Evolutionary conservation across 2,888 invertebrate genomes (phyloP), one percentile per base, ranked within the genome.

Genomic region (Gryllus longicercus): DNA sequence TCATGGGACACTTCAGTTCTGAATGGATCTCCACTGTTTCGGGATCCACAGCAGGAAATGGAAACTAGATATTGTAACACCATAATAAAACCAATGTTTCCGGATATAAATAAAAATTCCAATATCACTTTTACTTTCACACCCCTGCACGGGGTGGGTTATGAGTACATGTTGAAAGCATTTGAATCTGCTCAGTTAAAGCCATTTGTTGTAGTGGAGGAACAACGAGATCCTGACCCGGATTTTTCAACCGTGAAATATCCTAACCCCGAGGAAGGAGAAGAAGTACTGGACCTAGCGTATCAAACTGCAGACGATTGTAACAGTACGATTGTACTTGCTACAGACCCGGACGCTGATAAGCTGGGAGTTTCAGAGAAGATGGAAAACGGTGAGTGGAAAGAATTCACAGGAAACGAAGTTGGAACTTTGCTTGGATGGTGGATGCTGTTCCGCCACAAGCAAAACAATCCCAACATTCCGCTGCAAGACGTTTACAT

Each of bases 271-370:
- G 99, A 99, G 86, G 99, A 99, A 88, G 96, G 96, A 0, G 91
- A 92, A 85, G 92, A 93, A 83, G 93, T 95, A 38, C 86, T 97
- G 83, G 90, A 92, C 84, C 88, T 96, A 75, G 92, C 96, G 75
- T 91, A 95, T 83, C 87, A 90, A 85, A 92, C 95, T 14, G 99
- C 99, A 0, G 91, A 95, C 84, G 86, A 89, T 78, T 89, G 91
- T 83, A 90, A 89, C 0, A 92, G 93, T 76, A 89, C 89, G 0
- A 88, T 98, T 10, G 95, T 99, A 83, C 89, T 99, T 78, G 98
- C 98, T 14, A 99, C 99, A 87, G 99, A 99, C 88, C 99, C 99
- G 0, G 99, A 99, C 87, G 99, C 99, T 1, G 99, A 99, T 88
- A 91, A 99, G 80, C 89, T 98, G 83, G 98, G 98, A 0, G 92